Conservation (phyloP, 2,797 vertebrate genomes). For the Rhadinocentrus ornatus region DNA sequence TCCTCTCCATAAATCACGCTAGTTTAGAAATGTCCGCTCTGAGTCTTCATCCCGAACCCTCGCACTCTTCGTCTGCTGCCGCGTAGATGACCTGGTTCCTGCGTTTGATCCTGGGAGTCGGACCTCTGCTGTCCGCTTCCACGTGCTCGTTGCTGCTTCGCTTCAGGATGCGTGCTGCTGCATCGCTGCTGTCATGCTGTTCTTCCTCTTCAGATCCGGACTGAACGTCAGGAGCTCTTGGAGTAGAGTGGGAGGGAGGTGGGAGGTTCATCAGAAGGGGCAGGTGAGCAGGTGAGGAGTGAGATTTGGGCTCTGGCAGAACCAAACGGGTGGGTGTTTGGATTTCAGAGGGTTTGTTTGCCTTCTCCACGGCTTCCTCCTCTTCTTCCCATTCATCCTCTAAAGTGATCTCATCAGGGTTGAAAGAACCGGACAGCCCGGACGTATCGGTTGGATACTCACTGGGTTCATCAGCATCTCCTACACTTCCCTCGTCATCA, state of each 20-base stretch:
- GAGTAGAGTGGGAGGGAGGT: constrained; percentile 70
- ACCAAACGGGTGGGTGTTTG: constrained; percentile 70
- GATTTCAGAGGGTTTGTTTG: constrained; percentile 34
- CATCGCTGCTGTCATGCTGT: constrained; percentile 10
- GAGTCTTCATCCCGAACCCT: constrained; percentile 27
- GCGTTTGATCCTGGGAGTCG: constrained; percentile 90
- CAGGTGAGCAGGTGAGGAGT: constrained; percentile 24
- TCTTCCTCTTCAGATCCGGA: constrained; percentile 37
- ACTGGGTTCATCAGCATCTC: constrained; percentile 88
- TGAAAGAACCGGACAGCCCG: constrained; percentile 86
- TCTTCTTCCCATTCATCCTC: constrained; percentile 91
- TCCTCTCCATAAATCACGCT: constrained; percentile 10
- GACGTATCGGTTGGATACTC: constrained; percentile 92
- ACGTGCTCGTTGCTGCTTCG: constrained; percentile 81
- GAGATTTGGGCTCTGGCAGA: constrained; percentile 78
- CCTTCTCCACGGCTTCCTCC: constrained; percentile 25
- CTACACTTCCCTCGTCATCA: constrained; percentile 82
- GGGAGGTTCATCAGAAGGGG: constrained; percentile 58
- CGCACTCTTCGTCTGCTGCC: constrained; percentile 81
- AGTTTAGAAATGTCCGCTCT: neutral
- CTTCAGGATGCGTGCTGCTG: constrained; percentile 80
- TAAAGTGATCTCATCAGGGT: constrained; percentile 96
- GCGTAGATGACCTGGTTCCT: constrained; percentile 95
- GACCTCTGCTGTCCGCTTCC: constrained; percentile 52
- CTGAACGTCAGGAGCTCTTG: neutral